Evolutionary conservation across 1,140 invertebrate species (phyloP).

Genomic region (Caenorhabditis latens): DNA sequence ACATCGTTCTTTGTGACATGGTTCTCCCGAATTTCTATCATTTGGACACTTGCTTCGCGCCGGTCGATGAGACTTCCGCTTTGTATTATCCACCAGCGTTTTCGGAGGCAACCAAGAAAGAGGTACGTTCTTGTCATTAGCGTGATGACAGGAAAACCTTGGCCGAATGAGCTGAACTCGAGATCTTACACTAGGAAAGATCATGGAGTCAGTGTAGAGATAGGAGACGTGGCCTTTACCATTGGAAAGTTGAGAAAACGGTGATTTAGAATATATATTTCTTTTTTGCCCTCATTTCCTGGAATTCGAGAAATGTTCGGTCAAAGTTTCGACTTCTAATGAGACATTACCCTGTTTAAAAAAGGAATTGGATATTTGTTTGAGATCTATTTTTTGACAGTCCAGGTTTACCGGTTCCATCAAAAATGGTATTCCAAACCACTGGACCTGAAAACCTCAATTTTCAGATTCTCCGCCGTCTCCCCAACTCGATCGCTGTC

Average conservation of each 20-base stretch:
- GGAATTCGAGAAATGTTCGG: no score
- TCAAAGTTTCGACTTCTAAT: no score
- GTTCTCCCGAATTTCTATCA: slow-evolving; percentile 74
- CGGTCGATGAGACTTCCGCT: slow-evolving; percentile 71
- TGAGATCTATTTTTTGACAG: no score
- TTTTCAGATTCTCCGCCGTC: slow-evolving; percentile 70
- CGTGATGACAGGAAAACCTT: no score
- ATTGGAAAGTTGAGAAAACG: no score
- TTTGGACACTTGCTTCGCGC: slow-evolving; percentile 76
- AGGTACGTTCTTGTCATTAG: slow-evolving; percentile 63
- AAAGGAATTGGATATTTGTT: no score
- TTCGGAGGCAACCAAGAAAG: slow-evolving; percentile 69
- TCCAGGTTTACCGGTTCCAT: not conserved
- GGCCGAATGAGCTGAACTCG: no score
- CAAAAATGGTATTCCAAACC: no score
- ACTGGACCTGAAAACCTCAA: not conserved
- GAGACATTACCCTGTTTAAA: no score
- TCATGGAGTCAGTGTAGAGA: not conserved
- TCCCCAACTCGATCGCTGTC: slow-evolving; percentile 75
- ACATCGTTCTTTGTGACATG: slow-evolving; percentile 74
- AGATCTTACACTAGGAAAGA: not conserved
- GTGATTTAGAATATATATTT: no score
- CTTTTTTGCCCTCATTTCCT: no score
- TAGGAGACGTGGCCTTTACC: no score
- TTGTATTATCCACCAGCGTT: slow-evolving; percentile 76